Percentiles rank a stretch among this genome's conserved stretches.
Evolutionary conservation across 2,113 vertebrate genomes (phyloP).

Genomic region (Hippocampus barbouri): DNA sequence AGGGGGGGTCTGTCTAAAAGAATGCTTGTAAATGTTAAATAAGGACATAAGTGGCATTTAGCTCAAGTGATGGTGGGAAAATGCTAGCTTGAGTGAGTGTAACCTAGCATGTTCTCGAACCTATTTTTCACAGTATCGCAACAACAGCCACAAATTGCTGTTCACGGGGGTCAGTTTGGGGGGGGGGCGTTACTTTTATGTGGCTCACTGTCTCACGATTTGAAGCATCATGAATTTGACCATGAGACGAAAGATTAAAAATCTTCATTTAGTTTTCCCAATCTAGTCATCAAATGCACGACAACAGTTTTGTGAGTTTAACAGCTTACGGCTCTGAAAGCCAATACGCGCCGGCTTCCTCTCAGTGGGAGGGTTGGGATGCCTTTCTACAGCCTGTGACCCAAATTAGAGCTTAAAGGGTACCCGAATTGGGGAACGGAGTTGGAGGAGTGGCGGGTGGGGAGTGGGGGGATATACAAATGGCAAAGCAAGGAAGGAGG

Average conservation of each 20-base stretch:
- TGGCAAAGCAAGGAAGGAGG: slow-evolving; percentile 32
- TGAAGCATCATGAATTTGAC: neutral
- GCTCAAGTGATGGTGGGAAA: neutral
- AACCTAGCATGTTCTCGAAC: neutral
- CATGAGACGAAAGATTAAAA: neutral
- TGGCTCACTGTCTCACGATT: neutral
- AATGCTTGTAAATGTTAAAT: neutral
- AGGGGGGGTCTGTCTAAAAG: too few relatives aligned
- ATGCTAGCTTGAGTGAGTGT: neutral
- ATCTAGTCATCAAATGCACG: neutral
- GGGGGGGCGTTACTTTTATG: too few relatives aligned
- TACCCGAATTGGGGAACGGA: slow-evolving; percentile 30
- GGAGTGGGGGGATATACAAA: slow-evolving; percentile 30
- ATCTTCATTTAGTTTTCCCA: neutral
- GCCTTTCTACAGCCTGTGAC: slow-evolving; percentile 68
- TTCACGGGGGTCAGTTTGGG: neutral
- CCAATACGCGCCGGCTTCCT: slow-evolving; percentile 29
- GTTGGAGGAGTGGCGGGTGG: too few relatives aligned
- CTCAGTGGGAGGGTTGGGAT: slow-evolving; percentile 46
- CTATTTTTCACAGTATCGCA: neutral
- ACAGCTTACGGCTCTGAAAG: neutral
- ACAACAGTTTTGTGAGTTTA: slow-evolving; percentile 1
- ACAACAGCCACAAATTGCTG: slow-evolving; percentile 1
- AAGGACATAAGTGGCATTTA: neutral
- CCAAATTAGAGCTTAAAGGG: slow-evolving; percentile 72